Base-by-base conservation (phyloP, 2,113 vertebrate species). In the Telmatochromis brichardi region DNA sequence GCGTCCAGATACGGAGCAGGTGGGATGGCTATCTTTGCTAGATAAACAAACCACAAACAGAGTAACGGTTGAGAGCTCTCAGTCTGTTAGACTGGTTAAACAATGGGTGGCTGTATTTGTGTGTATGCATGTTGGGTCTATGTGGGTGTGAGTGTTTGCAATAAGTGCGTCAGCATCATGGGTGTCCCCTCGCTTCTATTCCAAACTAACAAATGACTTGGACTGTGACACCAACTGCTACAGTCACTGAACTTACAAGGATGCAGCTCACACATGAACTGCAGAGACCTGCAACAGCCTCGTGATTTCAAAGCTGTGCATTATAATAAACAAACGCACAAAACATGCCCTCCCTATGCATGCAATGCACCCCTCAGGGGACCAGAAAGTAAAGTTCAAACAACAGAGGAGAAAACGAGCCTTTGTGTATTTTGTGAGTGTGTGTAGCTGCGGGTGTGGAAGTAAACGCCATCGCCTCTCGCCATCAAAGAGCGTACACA, bases 401-500 rank as follows among this genome's bases (percentile, higher is more conserved):
- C 82, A 90, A 91, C 85, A 81, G 55, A 88, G 50, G 40, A 8
- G 90, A 87, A 86, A 90, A 92, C 6, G 81, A 89, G 90, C 84
- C 83, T 90, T 71, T 91, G 92, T 92, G 85, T 87, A 85, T 84
- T 84, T 45, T 60, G 80, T 87, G 82, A 89, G 86, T 87, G 55
- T 76, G 45, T 87, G 7, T 63, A 17, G 80, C 35, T 85, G 55
- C 78, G 92, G 87, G 58, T 92, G 83, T 76, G 82, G 63, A 76
- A 89, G 92, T 81, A 87, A 95, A 91, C 86, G 80, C 86, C 80
- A 76, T 92, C 10, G 86, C 89, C 87, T 90, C 88, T 88, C 83
- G 71, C 94, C 73, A 94, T 96, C 95, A 96, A 96, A 96, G 95
- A 92, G 92, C 9, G 89, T 90, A 95, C 92, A 95, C 95, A 96